Evolutionary conservation across 2,113 vertebrate genomes (phyloP), one percentile per base, ranked within the genome.

Genomic region (Daboia siamensis): DNA sequence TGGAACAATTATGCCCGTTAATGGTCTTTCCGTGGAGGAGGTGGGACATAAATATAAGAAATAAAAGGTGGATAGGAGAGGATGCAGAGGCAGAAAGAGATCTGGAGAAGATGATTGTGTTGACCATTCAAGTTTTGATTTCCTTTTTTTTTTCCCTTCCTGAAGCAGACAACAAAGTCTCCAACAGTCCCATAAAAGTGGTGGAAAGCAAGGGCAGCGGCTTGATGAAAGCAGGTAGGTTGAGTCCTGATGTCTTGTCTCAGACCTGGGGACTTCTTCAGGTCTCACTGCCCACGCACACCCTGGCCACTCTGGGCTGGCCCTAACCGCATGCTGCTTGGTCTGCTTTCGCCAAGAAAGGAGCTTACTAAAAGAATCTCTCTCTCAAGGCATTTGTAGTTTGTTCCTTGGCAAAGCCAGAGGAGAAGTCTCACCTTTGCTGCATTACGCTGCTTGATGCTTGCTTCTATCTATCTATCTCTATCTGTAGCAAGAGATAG

Each of bases 171-270:
- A 96, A 97, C 95, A 97, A 96, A 94, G 94, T 96, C 95, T 97
- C 96, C 93, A 96, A 97, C 96, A 98, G 96, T 74, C 97, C 97
- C n/a, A 88, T 97, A 97, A 97, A 96, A 95, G 96, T 57, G 0
- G 96, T 95, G 93, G 98, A 98, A 93, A 97, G 98, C 96, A 97
- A 96, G 33, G 69, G 69, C 69, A 96, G 98, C n/a, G 95, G 98
- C 90, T 96, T 98, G 98, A 98, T 98, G 98, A 98, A 98, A 95
- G 97, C 98, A 96, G 98, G 98, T 98, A 96, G 59, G 95, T 95
- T 24, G 4, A 61, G 29, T 57, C 85, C 57, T 2, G 33, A 56
- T 80, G 33, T 20, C 57, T 33, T 74, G 9, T 12, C 13, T 54
- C 91, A n/a, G 1, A 7, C 3, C 4, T 54, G 10, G 86, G 44